These are phyloP conservation scores for Leucosticte australis DNA, from an alignment of 2,113 vertebrate species.

Conservation along the genomic window DNA sequence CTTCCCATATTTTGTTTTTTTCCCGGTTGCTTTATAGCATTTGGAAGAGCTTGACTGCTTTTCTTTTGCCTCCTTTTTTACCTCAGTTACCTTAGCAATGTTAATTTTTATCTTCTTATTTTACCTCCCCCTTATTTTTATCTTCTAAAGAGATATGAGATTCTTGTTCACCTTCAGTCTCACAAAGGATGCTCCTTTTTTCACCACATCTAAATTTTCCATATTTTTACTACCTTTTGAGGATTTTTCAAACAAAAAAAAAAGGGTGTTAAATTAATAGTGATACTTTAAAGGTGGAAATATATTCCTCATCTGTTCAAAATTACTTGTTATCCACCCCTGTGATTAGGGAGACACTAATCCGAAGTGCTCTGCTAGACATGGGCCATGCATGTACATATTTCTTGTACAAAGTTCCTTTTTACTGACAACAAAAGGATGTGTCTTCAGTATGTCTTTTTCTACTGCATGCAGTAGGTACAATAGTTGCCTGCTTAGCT, in stretches of 20 bases:
- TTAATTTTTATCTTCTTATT: not conserved
- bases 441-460: not conserved
- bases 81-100: not conserved
- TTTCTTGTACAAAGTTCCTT: not conserved
- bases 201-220: not conserved
- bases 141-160: not conserved
- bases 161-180: not conserved
- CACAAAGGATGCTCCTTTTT: not conserved
- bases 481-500: not conserved
- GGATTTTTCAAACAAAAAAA: not conserved
- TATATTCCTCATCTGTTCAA: not conserved
- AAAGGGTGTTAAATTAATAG: not conserved
- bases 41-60: not conserved
- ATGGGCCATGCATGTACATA: accelerated
- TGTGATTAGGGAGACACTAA: not conserved
- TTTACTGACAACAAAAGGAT: not conserved
- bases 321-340: not conserved
- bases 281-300: not conserved
- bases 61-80: not conserved
- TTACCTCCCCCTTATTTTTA: not conserved
- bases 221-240: not conserved
- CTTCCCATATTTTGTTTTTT: not conserved
- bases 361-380: not conserved
- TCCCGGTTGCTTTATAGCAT: not conserved
- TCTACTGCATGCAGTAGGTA: not conserved